A percentile compares a stretch with the other conserved stretches of the same genome.
Conservation (phyloP, 2,888 invertebrate genomes). For the Gari tellinella region DNA sequence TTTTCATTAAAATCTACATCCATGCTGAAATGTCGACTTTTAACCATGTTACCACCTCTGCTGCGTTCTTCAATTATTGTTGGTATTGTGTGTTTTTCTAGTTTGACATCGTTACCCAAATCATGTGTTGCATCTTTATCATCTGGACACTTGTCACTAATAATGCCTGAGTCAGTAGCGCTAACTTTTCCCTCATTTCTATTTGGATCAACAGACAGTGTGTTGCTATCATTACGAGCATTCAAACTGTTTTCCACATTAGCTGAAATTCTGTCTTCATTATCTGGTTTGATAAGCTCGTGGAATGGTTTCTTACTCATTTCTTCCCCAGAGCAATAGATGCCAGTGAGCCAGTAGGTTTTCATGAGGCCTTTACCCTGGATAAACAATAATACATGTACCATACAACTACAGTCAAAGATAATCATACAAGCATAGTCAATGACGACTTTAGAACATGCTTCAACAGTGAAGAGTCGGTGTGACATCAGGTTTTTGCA, state of each 20-base stretch:
- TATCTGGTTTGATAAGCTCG: slow-evolving; percentile 23
- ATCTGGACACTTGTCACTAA: slow-evolving; percentile 28
- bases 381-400: neutral
- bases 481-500: no score
- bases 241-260: neutral
- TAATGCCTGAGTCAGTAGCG: slow-evolving; percentile 51
- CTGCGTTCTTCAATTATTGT: no score
- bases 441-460: no score
- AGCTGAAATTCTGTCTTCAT: neutral
- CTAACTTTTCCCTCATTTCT: slow-evolving; percentile 37
- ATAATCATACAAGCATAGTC: no score
- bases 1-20: no score
- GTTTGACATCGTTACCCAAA: no score
- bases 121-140: slow-evolving; percentile 19
- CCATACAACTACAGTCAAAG: no score
- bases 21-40: no score
- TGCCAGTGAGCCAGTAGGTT: slow-evolving; percentile 77
- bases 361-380: slow-evolving; percentile 79
- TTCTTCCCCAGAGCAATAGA: slow-evolving; percentile 13
- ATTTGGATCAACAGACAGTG: slow-evolving; percentile 9
- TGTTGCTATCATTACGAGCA: neutral
- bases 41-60: no score
- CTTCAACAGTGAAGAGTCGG: no score
- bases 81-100: no score
- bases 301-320: neutral